Evolutionary conservation across 2,113 vertebrate species (phyloP).

Genomic region (Marmota monax): DNA sequence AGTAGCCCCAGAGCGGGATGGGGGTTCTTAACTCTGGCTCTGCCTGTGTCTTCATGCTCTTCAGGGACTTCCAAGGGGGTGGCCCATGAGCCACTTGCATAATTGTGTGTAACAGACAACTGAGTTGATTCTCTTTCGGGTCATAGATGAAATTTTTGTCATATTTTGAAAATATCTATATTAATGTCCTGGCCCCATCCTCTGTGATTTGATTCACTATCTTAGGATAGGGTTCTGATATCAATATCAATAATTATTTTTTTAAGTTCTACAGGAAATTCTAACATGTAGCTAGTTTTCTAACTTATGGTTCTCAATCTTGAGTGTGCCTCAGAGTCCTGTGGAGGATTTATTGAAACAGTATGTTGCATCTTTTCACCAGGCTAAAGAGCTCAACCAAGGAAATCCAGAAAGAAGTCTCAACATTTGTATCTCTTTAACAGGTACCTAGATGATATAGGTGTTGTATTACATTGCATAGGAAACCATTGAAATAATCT

Average conservation of each 20-base stretch:
- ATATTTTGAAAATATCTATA: not conserved
- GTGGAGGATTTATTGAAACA: not conserved
- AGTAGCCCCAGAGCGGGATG: not conserved
- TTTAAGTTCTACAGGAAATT: not conserved
- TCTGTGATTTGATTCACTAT: not conserved
- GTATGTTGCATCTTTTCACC: too few relatives aligned
- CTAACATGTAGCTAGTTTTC: not conserved
- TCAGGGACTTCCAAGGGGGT: not conserved
- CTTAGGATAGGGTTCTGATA: not conserved
- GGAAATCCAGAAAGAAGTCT: not conserved
- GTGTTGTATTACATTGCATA: not conserved
- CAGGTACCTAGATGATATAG: not conserved
- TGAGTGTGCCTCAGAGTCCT: not conserved
- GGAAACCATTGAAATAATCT: not conserved
- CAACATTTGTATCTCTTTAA: not conserved
- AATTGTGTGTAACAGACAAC: not conserved
- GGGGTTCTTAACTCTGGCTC: not conserved
- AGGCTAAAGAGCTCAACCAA: not conserved
- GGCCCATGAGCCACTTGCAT: not conserved
- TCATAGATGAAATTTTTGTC: not conserved
- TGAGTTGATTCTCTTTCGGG: not conserved
- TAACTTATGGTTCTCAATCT: not conserved
- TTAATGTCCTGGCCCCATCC: not conserved
- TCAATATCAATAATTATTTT: not conserved
- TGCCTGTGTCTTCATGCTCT: not conserved